These are phyloP conservation scores for Trachelus stipa DNA, from an alignment of 2,888 invertebrate genomes.

Conservation along the genomic window DNA sequence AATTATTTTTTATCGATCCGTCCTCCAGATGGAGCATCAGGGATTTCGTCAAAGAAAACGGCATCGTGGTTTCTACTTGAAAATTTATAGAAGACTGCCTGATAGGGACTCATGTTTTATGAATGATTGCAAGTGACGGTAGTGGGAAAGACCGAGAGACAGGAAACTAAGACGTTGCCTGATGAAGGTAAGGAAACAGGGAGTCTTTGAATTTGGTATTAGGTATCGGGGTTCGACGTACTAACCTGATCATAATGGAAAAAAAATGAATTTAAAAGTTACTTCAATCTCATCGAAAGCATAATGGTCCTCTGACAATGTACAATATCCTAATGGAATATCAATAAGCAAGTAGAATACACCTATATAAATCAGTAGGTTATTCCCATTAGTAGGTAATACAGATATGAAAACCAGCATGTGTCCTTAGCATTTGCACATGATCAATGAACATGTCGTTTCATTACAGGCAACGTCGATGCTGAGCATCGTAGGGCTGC, in stretches of 20 bases:
- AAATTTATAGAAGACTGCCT: conserved; percentile 54
- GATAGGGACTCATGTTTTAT: conserved; percentile 61
- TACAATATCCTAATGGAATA: not conserved
- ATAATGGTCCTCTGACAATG: not conserved
- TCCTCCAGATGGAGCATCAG: not conserved
- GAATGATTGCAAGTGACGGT: conserved; percentile 42
- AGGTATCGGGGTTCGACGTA: not conserved
- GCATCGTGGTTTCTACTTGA: conserved; percentile 42
- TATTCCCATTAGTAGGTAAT: not conserved
- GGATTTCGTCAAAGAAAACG: conserved; percentile 44
- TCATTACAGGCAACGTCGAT: not conserved
- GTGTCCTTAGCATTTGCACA: not conserved
- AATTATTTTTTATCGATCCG: conserved; percentile 55
- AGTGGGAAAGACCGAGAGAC: not conserved
- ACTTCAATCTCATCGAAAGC: not conserved
- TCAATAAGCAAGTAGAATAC: not conserved
- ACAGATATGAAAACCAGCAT: not conserved
- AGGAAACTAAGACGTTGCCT: not conserved
- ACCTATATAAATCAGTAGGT: not conserved
- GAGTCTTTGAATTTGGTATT: not conserved
- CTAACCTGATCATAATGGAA: not conserved
- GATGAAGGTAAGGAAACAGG: not conserved
- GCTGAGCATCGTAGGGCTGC: not conserved
- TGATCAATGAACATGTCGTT: not conserved
- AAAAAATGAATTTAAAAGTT: not conserved